Percentiles rank a stretch among this genome's conserved stretches.
Evolutionary conservation across 1,140 invertebrate species (phyloP).

Genomic region (Drosophila takahashii): DNA sequence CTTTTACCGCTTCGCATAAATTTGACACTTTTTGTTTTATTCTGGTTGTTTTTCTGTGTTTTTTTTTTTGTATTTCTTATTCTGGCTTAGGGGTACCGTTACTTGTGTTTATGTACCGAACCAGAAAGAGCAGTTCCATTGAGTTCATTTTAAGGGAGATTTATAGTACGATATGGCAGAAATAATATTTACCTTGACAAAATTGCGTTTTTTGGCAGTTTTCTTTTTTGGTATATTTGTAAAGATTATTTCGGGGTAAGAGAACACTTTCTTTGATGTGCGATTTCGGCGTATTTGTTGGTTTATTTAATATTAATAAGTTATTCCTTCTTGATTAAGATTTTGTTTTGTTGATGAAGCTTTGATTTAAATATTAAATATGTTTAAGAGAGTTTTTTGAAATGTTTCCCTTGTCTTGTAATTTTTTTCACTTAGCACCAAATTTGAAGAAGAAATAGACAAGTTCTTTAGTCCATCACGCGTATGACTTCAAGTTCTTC

Average conservation of each 20-base stretch:
- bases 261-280: constrained; percentile 3
- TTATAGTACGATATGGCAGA: constrained; percentile 48
- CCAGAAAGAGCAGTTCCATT: constrained; percentile 27
- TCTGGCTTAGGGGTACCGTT: constrained; percentile 37
- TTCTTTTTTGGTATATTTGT: constrained; percentile 8
- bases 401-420: not conserved
- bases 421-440: constrained; percentile 14
- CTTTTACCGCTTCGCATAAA: constrained; percentile 72
- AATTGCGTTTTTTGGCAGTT: constrained; percentile 14
- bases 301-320: not conserved
- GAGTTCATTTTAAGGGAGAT: constrained; percentile 58
- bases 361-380: not conserved
- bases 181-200: constrained; percentile 67
- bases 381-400: not conserved
- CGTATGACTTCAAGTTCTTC: constrained; percentile 9
- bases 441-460: not conserved
- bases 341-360: not conserved
- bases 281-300: not conserved
- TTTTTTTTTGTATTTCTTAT: constrained; percentile 42
- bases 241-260: not conserved
- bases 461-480: constrained; percentile 18
- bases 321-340: not conserved
- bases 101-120: constrained; percentile 46
- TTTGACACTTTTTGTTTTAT: constrained; percentile 69
- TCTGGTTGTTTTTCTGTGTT: constrained; percentile 18